Evolutionary conservation across 2,113 vertebrate species (phyloP).

Genomic region (Lota lota): DNA sequence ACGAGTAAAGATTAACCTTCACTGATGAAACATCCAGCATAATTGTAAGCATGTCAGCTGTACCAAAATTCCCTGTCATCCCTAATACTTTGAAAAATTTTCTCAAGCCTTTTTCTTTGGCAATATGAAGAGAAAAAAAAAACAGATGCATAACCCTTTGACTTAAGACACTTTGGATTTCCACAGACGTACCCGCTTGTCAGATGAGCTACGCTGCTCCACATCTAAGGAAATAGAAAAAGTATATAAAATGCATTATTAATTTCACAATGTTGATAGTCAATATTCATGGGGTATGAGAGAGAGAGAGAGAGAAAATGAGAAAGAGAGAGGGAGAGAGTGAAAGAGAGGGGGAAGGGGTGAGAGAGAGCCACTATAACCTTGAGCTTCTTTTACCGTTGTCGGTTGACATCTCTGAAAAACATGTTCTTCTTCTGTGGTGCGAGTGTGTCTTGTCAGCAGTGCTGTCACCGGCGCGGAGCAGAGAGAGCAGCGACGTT

Average conservation of each 20-base stretch:
- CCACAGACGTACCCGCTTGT: constrained; percentile 46
- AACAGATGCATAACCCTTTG: constrained; percentile 50
- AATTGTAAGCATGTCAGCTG: constrained; percentile 33
- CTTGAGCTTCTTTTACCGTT: constrained; percentile 69
- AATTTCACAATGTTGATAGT: constrained; percentile 60
- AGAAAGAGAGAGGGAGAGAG: not conserved
- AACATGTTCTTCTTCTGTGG: constrained; percentile 51
- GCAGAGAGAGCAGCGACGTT: constrained; percentile 67
- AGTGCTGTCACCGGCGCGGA: constrained; percentile 63
- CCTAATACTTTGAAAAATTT: constrained; percentile 52
- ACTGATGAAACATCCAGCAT: constrained; percentile 43
- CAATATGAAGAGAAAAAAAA: no score
- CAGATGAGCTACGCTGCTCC: constrained; percentile 45
- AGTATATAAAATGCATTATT: constrained; percentile 60
- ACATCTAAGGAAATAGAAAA: constrained; percentile 11
- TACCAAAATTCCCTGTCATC: constrained; percentile 33
- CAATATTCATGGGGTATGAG: constrained; percentile 46
- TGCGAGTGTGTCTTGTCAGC: constrained; percentile 64
- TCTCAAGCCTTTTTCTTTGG: constrained; percentile 39
- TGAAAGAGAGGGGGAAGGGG: constrained; percentile 37
- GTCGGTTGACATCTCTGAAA: constrained; percentile 62
- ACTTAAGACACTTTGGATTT: constrained; percentile 59
- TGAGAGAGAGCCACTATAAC: constrained; percentile 61
- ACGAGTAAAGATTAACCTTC: constrained; percentile 51
- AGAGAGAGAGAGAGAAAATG: constrained; percentile 19